A percentile compares a stretch with the other conserved stretches of the same genome.
These are phyloP conservation scores for Micronycteris hirsuta DNA, from an alignment of 2,113 vertebrate genomes.

Conservation along the genomic window DNA sequence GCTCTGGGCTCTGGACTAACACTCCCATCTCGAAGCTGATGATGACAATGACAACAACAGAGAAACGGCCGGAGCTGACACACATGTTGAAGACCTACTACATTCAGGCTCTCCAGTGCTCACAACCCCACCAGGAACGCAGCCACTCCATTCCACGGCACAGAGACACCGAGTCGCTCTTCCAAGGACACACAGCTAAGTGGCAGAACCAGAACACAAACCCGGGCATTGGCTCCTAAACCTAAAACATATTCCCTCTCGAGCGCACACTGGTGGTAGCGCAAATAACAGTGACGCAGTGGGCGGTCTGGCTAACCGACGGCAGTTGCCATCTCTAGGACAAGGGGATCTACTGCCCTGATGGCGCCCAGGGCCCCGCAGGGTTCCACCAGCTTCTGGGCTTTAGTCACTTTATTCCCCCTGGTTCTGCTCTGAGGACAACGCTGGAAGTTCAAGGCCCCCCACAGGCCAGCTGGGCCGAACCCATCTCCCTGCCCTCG, in stretches of 20 bases:
- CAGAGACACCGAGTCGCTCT: neutral
- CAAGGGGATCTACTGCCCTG: neutral
- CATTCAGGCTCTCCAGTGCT: neutral
- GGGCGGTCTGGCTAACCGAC: neutral
- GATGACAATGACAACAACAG: too few species aligned
- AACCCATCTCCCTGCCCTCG: neutral
- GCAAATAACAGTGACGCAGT: accelerated
- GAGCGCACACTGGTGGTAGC: accelerated
- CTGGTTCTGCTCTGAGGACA: neutral
- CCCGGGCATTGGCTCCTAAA: neutral
- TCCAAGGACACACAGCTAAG: neutral
- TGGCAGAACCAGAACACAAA: neutral
- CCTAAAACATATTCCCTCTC: neutral
- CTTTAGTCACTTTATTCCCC: neutral
- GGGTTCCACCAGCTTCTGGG: neutral
- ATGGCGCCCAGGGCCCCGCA: neutral
- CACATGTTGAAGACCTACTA: neutral
- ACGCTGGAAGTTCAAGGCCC: neutral
- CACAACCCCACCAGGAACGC: accelerated
- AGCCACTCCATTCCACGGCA: neutral
- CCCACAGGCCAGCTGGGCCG: neutral
- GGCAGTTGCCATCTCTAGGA: neutral
- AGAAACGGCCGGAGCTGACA: neutral
- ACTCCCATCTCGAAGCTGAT: neutral
- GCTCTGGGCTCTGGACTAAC: neutral